Conservation (phyloP, 2,888 invertebrate genomes). For the Chymomyza procnemis region DNA sequence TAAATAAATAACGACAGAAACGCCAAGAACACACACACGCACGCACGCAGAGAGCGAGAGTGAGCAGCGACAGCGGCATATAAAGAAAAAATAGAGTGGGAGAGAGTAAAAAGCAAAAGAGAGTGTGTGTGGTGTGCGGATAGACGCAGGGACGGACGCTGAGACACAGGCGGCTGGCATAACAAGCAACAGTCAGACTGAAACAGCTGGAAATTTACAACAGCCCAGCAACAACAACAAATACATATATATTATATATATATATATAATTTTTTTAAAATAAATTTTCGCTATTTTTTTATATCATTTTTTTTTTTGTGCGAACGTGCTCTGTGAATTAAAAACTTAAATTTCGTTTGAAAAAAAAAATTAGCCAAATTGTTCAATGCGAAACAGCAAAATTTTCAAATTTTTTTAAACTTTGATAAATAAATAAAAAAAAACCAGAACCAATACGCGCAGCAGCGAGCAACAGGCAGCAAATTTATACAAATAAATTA, state of each 20-base stretch:
- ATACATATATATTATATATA: constrained; percentile 2
- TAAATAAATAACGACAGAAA: not conserved
- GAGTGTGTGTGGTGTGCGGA: not conserved
- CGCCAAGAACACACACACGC: constrained; percentile 2
- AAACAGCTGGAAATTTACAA: constrained; percentile 44
- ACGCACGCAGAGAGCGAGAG: constrained; percentile 53
- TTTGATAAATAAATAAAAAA: not conserved
- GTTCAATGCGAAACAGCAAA: not conserved
- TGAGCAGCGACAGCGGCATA: too few species aligned
- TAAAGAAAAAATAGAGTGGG: constrained; percentile 21
- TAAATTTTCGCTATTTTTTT: not conserved
- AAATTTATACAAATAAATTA: too few species aligned
- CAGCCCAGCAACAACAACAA: not conserved
- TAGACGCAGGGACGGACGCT: constrained; percentile 6
- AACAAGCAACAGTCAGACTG: constrained; percentile 28
- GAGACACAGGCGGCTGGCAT: constrained; percentile 29
- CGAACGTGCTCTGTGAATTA: not conserved
- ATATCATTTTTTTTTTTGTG: not conserved
- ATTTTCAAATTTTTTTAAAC: not conserved
- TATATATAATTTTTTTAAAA: not conserved
- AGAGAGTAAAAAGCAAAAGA: constrained; percentile 3
- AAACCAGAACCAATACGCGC: too few species aligned
- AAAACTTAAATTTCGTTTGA: not conserved
- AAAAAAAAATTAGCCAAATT: not conserved
- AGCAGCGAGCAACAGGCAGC: not conserved